Base-by-base conservation (phyloP, 2,888 invertebrate species). In the Plusia festucae region DNA sequence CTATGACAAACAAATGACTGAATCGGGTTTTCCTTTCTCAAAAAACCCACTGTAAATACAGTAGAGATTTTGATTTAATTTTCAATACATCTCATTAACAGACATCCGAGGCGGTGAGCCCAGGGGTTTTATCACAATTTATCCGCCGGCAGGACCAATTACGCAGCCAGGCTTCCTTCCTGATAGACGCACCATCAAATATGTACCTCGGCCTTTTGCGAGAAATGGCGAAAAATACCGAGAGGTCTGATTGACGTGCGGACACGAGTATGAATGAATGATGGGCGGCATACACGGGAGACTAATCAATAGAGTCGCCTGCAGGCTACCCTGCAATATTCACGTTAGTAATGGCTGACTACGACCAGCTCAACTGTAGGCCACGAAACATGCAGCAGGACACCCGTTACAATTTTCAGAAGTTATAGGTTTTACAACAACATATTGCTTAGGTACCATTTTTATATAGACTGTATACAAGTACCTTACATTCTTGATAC, bases 251-350 rank as follows among this genome's bases (percentile, higher is more conserved):
- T 78, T 86, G 90, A 90, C 90, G 87, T 83, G 85, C 85, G 86
- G 85, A 86, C 88, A 78, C 79, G 81, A 71, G 79, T 84, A 86
- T 92, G 90, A 92, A 92, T 93, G 92, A 92, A 88, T 91, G 91
- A 92, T 92, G 91, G 82, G 82, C 73, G 82, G 77, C 82, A 68
- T 79, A 82, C 76, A 63, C 65, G 75, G 80, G 83, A 81, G 85
- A 80, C 85, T 85, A 86, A 89, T 89, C 89, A 88, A 89, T 88
- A 87, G 84, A 74, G 74, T 73, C 83, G 82, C 80, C 85, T 78
- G 82, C 81, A 78, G 78, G 78, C 77, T 55, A 70, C 78, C 70
- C 81, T 89, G 83, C 84, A 90, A 86, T 87, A 88, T 89, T 87
- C 88, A 88, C 81, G 77, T 66, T 76, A 75, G 81, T 88, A 88